Conservation (phyloP, 1,140 invertebrate genomes). For the Diorhabda sublineata region DNA sequence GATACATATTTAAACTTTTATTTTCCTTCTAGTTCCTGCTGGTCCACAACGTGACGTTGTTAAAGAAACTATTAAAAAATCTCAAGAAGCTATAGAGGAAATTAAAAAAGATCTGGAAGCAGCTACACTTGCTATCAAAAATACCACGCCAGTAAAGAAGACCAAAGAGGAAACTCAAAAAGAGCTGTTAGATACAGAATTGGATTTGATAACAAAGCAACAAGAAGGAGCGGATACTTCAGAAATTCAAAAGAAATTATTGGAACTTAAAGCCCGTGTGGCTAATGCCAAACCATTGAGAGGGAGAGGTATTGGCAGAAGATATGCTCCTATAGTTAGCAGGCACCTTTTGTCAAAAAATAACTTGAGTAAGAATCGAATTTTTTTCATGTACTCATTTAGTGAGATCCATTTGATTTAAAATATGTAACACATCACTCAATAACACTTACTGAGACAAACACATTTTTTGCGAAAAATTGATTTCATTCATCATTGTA, state of each 20-base stretch:
- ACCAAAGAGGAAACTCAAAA: conserved; percentile 52
- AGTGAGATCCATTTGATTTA: too few relatives aligned
- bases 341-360: conserved; percentile 42
- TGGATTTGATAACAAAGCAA: conserved; percentile 81
- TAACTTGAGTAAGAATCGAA: conserved; percentile 32
- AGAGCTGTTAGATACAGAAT: conserved; percentile 81
- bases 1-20: too few relatives aligned
- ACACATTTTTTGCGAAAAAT: too few relatives aligned
- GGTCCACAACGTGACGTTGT: conserved; percentile 64
- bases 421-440: too few relatives aligned
- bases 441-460: too few relatives aligned
- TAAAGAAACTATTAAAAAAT: conserved; percentile 68
- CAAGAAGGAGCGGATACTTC: conserved; percentile 66
- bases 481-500: too few relatives aligned
- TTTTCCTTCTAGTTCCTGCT: conserved; percentile 43
- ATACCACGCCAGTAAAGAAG: conserved; percentile 44
- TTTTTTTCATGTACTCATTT: background rate
- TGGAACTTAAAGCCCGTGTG: conserved; percentile 66
- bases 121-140: conserved; percentile 28
- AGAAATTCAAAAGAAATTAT: conserved; percentile 67
- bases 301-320: conserved; percentile 25
- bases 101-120: conserved; percentile 61
- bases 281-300: conserved; percentile 32
- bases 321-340: conserved; percentile 45
- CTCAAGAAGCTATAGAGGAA: conserved; percentile 73